Percentiles rank a stretch among this genome's conserved stretches.
These are phyloP conservation scores for Geococcyx californianus DNA, from an alignment of 2,113 vertebrate species.

Conservation along the genomic window DNA sequence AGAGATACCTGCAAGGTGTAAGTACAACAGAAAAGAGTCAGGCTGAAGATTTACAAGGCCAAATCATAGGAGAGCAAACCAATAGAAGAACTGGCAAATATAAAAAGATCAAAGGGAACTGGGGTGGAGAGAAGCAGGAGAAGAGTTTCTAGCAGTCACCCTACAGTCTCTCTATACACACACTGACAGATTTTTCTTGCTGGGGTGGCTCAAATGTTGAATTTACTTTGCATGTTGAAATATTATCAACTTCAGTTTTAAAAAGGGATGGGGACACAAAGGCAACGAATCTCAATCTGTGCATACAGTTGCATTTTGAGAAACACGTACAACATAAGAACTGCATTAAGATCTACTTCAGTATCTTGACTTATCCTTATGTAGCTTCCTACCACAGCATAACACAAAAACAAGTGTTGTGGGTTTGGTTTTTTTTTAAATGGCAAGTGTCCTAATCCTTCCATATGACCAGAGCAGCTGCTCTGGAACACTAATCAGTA, in stretches of 20 bases:
- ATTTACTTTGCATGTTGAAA: not conserved
- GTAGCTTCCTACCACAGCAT: too few species aligned
- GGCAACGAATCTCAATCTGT: not conserved
- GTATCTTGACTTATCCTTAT: not conserved
- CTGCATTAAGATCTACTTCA: not conserved
- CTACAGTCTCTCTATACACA: not conserved
- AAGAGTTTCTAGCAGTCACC: not conserved
- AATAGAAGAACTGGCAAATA: not conserved
- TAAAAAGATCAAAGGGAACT: not conserved
- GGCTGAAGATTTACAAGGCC: not conserved
- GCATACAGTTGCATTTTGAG: not conserved
- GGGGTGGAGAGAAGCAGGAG: not conserved
- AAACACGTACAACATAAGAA: not conserved
- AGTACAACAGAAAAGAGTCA: not conserved
- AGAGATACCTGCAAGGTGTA: not conserved
- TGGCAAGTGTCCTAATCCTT: not conserved
- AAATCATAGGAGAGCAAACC: not conserved
- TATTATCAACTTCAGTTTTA: not conserved
- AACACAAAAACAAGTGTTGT: too few species aligned
- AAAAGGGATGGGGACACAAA: not conserved
- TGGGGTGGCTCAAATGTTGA: not conserved
- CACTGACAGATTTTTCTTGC: not conserved
- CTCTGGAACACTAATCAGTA: not conserved
- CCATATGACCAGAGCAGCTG: not conserved
- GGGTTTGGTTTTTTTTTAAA: not conserved